Conservation (phyloP, 2,888 invertebrate genomes). For the Agrilus cyanescens region DNA sequence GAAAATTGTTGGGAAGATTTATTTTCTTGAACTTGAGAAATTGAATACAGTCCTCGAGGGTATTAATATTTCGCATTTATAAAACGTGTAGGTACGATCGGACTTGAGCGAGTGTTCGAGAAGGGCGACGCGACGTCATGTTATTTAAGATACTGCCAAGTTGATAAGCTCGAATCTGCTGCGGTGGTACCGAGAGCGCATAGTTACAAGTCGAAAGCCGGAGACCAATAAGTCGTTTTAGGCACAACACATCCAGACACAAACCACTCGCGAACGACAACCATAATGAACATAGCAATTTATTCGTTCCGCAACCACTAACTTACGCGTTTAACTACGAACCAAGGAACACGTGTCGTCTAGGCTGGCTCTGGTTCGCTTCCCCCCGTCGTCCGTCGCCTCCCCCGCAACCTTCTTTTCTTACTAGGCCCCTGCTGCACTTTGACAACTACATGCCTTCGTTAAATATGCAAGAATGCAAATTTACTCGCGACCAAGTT, state of each 20-base stretch:
- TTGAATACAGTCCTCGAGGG: too few relatives aligned
- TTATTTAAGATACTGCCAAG: conserved; percentile 19
- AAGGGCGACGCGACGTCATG: conserved; percentile 15
- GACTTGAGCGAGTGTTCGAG: conserved; percentile 17
- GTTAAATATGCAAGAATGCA: conserved; percentile 27
- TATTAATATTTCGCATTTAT: too few relatives aligned
- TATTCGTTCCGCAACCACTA: conserved; percentile 24
- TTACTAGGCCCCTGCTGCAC: conserved; percentile 6
- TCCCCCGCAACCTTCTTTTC: too few relatives aligned
- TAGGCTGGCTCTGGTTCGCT: too few relatives aligned
- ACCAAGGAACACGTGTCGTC: conserved; percentile 15
- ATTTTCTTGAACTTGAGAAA: too few relatives aligned
- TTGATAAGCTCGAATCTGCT: conserved; percentile 22
- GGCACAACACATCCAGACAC: conserved; percentile 17
- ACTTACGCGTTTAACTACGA: conserved; percentile 21
- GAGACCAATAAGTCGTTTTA: conserved; percentile 23
- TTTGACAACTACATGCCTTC: conserved; percentile 19
- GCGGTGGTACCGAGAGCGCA: conserved; percentile 12
- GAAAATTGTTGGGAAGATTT: too few relatives aligned
- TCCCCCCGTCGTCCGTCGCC: too few relatives aligned
- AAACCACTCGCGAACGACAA: conserved; percentile 24
- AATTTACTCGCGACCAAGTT: conserved; percentile 15
- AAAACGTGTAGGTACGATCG: background rate
- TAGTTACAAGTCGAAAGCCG: conserved; percentile 14
- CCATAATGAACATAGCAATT: conserved; percentile 28